phyloP scores from a whole-genome alignment of 2,797 vertebrate species.

The Discoglossus pictus region DNA sequence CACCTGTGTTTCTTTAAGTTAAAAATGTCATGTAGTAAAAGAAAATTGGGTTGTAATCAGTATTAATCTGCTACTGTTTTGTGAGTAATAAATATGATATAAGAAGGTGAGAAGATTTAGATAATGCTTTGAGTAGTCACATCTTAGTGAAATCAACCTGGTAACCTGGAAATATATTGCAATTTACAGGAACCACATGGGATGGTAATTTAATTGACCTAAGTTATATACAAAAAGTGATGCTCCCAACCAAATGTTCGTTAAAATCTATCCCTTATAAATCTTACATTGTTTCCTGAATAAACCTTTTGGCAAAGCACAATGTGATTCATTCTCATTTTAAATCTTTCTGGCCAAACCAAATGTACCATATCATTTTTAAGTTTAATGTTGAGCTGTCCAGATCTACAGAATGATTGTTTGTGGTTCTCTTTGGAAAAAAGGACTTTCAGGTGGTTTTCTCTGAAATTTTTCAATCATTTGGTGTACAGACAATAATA shows the following conservation, averaged over 20 bases:
- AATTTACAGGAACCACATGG: constrained; percentile 33
- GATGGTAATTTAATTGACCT: constrained; percentile 49
- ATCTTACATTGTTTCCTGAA: constrained; percentile 47
- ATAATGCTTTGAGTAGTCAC: too few relatives aligned
- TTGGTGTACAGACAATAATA: constrained; percentile 23
- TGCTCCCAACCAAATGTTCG: constrained; percentile 34
- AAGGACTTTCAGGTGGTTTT: constrained; percentile 40
- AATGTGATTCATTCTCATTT: constrained; percentile 36
- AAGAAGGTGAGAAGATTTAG: too few relatives aligned
- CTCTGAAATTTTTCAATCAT: constrained; percentile 49
- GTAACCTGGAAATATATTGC: constrained; percentile 25
- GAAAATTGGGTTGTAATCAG: too few relatives aligned
- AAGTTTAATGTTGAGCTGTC: constrained; percentile 49
- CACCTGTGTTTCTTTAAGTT: too few relatives aligned
- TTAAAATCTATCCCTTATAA: constrained; percentile 47
- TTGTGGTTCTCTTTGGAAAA: constrained; percentile 45
- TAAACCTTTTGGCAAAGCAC: constrained; percentile 33
- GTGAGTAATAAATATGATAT: too few relatives aligned
- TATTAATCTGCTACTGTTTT: too few relatives aligned
- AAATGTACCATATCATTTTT: constrained; percentile 48
- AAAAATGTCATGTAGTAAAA: too few relatives aligned
- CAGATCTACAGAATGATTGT: constrained; percentile 44
- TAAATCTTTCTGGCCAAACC: constrained; percentile 44
- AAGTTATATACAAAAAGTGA: constrained; percentile 32
- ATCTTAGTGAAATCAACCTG: too few relatives aligned